Evolutionary conservation across 2,113 vertebrate genomes (phyloP).

Genomic region (Lepidothrix coronata): DNA sequence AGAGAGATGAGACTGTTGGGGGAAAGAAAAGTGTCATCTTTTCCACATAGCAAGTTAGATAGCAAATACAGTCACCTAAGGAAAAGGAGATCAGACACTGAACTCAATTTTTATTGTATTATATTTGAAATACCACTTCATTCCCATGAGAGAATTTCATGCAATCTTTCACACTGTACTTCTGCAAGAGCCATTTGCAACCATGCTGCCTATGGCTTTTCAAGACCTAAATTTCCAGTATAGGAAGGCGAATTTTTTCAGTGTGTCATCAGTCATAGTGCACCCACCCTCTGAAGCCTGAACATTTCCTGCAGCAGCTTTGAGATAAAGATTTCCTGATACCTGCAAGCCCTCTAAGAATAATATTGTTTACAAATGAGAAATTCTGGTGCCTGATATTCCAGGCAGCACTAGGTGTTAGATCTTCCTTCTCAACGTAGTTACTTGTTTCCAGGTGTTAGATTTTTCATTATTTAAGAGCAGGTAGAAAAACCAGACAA

Average conservation of each 20-base stretch:
- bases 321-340: neutral
- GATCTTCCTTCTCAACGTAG: neutral
- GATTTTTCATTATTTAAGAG: slow-evolving; percentile 16
- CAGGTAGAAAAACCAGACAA: slow-evolving; percentile 23
- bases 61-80: neutral
- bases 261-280: neutral
- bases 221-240: neutral
- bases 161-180: neutral
- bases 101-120: slow-evolving; percentile 22
- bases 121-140: neutral
- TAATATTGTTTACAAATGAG: slow-evolving; percentile 21
- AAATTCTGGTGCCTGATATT: slow-evolving; percentile 3
- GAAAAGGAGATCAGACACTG: slow-evolving; percentile 1
- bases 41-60: neutral
- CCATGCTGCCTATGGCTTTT: neutral
- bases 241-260: neutral
- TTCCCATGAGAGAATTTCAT: neutral
- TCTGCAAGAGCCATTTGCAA: slow-evolving; percentile 34
- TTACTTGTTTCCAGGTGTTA: neutral
- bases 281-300: neutral
- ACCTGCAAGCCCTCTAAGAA: neutral
- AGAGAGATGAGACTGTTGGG: neutral
- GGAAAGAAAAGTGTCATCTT: neutral
- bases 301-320: neutral
- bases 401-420: neutral